These are phyloP conservation scores for Pachyramphus minor DNA, from an alignment of 2,113 vertebrate species.

Conservation along the genomic window DNA sequence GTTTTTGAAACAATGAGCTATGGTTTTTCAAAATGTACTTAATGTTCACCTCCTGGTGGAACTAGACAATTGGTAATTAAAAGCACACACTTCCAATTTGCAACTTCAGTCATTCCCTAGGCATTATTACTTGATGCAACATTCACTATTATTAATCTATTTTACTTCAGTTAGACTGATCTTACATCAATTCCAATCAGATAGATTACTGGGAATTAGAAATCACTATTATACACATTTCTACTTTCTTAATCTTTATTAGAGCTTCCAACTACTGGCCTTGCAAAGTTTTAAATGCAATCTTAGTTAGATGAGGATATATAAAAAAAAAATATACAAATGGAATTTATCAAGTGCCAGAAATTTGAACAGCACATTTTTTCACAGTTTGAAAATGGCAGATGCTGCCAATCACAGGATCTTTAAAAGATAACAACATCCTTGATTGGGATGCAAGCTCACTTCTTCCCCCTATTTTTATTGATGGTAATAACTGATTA, in stretches of 20 bases:
- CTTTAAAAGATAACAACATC: neutral
- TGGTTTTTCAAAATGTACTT: neutral
- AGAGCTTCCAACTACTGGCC: neutral
- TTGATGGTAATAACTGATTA: neutral
- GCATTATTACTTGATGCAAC: neutral
- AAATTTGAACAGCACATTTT: neutral
- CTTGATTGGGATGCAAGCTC: neutral
- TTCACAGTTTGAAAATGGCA: neutral
- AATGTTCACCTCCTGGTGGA: neutral
- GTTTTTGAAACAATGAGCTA: neutral
- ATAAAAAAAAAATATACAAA: neutral
- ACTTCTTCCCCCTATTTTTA: neutral
- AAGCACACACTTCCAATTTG: neutral
- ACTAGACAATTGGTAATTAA: neutral
- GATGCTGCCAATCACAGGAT: neutral
- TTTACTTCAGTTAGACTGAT: conserved; percentile 10
- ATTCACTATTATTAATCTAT: neutral
- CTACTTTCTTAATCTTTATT: neutral
- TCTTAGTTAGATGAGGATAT: neutral
- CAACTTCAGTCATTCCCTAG: neutral
- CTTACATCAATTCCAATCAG: neutral
- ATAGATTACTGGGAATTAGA: neutral
- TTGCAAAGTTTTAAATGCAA: neutral
- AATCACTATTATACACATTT: neutral
- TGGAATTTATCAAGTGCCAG: neutral